A percentile compares a stretch with the other conserved stretches of the same genome.
Conservation (phyloP, 2,797 vertebrate genomes). For the Cirrhinus mrigala region DNA sequence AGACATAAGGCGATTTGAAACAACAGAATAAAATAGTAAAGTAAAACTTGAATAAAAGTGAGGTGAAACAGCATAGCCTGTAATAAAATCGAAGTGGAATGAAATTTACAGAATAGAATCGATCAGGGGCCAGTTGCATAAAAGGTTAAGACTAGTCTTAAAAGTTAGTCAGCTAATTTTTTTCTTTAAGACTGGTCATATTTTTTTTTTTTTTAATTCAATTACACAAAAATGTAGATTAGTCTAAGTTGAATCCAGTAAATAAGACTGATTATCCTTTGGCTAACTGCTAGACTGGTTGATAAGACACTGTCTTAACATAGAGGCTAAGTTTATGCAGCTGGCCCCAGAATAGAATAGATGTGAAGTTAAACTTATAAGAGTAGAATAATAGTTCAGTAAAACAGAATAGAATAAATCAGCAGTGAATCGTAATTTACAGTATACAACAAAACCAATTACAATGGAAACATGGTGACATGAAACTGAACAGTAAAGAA, state of each 20-base stretch:
- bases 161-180: too few species aligned
- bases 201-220: too few species aligned
- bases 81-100: neutral
- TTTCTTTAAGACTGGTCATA: too few species aligned
- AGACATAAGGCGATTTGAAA: too few species aligned
- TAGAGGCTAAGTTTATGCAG: too few species aligned
- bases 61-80: neutral
- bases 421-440: neutral
- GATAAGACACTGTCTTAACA: too few species aligned
- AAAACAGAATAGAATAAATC: neutral
- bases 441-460: neutral
- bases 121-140: too few species aligned
- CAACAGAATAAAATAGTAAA: neutral
- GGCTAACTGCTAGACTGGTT: too few species aligned
- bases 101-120: neutral
- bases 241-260: too few species aligned
- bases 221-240: too few species aligned
- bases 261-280: too few species aligned
- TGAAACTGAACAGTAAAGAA: neutral
- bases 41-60: neutral
- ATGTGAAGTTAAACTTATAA: neutral
- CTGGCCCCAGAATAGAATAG: neutral
- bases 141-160: too few species aligned
- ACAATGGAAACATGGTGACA: neutral
- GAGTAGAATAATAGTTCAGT: neutral